phyloP scores from a whole-genome alignment of 2,113 vertebrate species.

The Poeciliopsis turrubarensis region DNA sequence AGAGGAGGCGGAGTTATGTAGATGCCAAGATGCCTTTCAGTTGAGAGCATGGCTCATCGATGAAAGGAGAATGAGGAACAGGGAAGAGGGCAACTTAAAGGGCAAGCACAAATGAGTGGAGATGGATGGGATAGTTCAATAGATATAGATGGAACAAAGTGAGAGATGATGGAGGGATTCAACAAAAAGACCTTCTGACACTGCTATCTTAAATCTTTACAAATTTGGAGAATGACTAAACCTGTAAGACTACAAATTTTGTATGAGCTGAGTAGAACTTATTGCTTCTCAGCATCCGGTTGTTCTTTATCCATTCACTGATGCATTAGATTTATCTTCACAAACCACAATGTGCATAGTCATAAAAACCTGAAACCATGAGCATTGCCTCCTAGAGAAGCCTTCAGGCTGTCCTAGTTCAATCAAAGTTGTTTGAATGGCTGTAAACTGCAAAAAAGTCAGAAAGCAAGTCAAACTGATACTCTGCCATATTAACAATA shows the following conservation, averaged over 20 bases:
- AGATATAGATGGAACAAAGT: not conserved
- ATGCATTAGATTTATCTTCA: constrained; percentile 2
- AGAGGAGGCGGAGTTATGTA: constrained; percentile 18
- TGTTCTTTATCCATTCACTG: not conserved
- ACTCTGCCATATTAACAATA: not conserved
- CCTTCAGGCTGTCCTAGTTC: not conserved
- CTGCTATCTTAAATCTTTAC: not conserved
- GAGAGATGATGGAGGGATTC: constrained; percentile 13
- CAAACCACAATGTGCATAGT: not conserved
- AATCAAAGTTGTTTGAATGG: not conserved
- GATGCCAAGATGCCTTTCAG: constrained; percentile 25
- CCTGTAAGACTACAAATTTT: too few species aligned
- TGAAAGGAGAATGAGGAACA: constrained; percentile 7
- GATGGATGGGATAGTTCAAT: not conserved
- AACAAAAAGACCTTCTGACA: not conserved
- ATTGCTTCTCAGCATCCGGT: too few species aligned
- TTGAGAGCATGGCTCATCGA: constrained; percentile 14
- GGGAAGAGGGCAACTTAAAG: not conserved
- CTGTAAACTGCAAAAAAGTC: not conserved
- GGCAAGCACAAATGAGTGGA: constrained; percentile 7
- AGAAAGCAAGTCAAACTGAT: not conserved
- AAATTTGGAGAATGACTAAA: too few species aligned
- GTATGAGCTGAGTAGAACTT: too few species aligned
- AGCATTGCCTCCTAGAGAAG: not conserved
- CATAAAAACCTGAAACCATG: not conserved